Evolutionary conservation across 1,140 invertebrate species (phyloP).

Genomic region (Euwallacea similis): DNA sequence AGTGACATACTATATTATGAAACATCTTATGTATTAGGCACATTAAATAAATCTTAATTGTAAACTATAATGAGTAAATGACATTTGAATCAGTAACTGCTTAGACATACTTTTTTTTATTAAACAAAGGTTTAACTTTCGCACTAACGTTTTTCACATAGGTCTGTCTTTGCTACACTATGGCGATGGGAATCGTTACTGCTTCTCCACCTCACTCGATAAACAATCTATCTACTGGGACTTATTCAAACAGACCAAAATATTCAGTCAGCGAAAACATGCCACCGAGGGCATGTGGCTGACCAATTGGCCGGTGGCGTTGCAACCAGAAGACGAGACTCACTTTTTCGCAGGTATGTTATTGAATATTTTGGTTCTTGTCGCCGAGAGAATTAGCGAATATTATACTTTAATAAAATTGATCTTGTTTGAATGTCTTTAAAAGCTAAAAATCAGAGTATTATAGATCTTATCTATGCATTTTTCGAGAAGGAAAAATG

Average conservation of each 20-base stretch:
- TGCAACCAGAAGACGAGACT: constrained; percentile 39
- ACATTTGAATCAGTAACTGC: too few species aligned
- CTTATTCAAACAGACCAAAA: constrained; percentile 31
- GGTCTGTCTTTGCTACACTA: constrained; percentile 38
- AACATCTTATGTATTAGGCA: too few species aligned
- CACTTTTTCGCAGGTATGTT: constrained; percentile 26
- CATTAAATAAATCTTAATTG: too few species aligned
- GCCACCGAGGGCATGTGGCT: constrained; percentile 45
- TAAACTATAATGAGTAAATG: too few species aligned
- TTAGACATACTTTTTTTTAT: too few species aligned
- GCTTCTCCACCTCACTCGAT: constrained; percentile 44
- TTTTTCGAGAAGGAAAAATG: too few species aligned
- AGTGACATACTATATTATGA: too few species aligned
- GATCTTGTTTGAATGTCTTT: neutral
- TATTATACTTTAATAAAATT: too few species aligned
- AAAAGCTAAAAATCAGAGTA: neutral
- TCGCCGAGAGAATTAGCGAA: neutral
- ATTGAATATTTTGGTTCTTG: neutral
- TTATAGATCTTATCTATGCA: too few species aligned
- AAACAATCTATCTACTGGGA: constrained; percentile 46
- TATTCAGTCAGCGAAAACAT: constrained; percentile 29
- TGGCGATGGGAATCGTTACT: constrained; percentile 41
- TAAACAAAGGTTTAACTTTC: too few species aligned
- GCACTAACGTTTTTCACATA: too few species aligned
- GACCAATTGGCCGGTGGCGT: constrained; percentile 42